Evolutionary conservation across 2,113 vertebrate genomes (phyloP).

Genomic region (Cygnus atratus): DNA sequence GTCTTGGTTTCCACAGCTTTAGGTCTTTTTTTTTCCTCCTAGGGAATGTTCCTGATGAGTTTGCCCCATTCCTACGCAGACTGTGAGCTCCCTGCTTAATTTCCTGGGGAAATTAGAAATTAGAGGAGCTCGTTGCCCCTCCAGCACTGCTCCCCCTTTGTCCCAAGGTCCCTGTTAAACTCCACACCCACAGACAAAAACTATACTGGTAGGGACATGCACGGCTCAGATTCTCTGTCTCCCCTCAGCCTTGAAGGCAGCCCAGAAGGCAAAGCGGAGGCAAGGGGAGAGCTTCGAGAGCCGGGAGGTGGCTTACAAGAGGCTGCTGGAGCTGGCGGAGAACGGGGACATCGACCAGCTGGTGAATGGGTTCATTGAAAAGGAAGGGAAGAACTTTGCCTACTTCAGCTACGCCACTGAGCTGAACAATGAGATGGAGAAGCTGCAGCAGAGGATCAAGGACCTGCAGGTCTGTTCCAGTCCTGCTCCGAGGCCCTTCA

Average conservation of each 20-base stretch:
- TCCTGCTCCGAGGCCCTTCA: background rate
- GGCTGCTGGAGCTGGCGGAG: slow-evolving; percentile 55
- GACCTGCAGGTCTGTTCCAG: slow-evolving; percentile 64
- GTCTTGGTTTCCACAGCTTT: background rate
- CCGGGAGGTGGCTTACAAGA: slow-evolving; percentile 53
- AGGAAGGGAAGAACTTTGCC: slow-evolving; percentile 70
- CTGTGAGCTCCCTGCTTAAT: background rate
- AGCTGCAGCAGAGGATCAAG: slow-evolving; percentile 36
- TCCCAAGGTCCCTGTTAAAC: background rate
- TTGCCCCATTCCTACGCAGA: background rate
- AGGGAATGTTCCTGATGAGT: background rate
- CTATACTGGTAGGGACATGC: accelerated
- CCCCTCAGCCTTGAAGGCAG: slow-evolving; percentile 40
- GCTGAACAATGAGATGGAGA: slow-evolving; percentile 59
- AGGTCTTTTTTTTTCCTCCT: background rate
- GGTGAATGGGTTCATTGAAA: slow-evolving; percentile 14
- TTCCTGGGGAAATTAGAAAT: background rate
- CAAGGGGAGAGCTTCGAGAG: slow-evolving; percentile 64
- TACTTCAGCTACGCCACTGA: slow-evolving; percentile 55
- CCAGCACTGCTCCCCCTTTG: background rate
- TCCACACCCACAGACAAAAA: background rate
- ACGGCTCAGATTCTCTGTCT: background rate
- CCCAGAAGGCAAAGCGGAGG: background rate
- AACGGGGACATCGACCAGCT: slow-evolving; percentile 3
- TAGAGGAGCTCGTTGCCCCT: background rate